These are phyloP conservation scores for Drosophila takahashii DNA, from an alignment of 1,140 invertebrate species.

Conservation along the genomic window DNA sequence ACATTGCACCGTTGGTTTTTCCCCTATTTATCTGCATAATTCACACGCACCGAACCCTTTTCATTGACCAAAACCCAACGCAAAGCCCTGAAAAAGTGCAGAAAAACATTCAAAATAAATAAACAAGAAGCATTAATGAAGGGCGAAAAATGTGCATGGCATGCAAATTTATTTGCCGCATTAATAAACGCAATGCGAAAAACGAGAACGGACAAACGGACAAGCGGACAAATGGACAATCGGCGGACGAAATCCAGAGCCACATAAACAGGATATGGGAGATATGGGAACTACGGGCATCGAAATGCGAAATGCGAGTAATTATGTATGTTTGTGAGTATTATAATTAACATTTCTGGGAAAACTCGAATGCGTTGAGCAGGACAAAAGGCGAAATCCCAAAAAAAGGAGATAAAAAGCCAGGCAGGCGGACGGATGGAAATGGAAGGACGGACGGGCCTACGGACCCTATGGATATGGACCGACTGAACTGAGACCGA, in stretches of 20 bases:
- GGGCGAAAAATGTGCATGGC: constrained; percentile 60
- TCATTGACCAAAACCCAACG: constrained; percentile 9
- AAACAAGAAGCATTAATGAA: constrained; percentile 60
- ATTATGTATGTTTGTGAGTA: constrained; percentile 79
- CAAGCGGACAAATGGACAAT: background rate
- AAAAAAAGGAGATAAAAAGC: constrained; percentile 34
- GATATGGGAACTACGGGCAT: constrained; percentile 44
- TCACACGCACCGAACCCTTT: constrained; percentile 30
- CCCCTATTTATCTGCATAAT: constrained; percentile 16
- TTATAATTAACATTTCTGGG: constrained; percentile 83
- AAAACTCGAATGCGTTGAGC: constrained; percentile 81
- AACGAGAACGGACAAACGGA: constrained; percentile 33
- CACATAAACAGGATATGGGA: constrained; percentile 77
- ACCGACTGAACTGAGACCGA: background rate
- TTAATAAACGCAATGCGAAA: constrained; percentile 60
- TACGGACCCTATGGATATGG: background rate
- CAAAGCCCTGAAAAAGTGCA: constrained; percentile 13
- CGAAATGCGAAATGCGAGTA: constrained; percentile 68
- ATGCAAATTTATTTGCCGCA: constrained; percentile 80
- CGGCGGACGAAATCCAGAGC: constrained; percentile 26
- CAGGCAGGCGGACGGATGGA: constrained; percentile 14
- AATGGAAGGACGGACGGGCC: constrained; percentile 2
- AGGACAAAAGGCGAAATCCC: constrained; percentile 75
- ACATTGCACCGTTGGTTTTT: background rate
- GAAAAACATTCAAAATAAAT: constrained; percentile 45